These are phyloP conservation scores for Lordiphosa collinella DNA, from an alignment of 1,140 invertebrate species.

Conservation along the genomic window DNA sequence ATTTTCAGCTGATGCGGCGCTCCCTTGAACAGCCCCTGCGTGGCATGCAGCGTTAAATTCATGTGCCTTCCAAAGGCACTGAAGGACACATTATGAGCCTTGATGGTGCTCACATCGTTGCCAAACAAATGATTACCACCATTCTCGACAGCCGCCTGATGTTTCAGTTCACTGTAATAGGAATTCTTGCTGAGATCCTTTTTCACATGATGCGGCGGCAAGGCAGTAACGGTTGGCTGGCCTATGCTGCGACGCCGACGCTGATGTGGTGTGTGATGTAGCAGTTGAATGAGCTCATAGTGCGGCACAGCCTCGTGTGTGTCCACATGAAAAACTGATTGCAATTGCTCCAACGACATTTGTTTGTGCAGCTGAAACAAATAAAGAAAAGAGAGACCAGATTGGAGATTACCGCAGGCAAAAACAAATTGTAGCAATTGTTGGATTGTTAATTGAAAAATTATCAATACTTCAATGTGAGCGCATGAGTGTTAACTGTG, in stretches of 20 bases:
- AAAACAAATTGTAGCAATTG: constrained; percentile 66
- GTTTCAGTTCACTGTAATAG: constrained; percentile 74
- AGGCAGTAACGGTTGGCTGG: constrained; percentile 30
- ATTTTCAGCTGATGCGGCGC: constrained; percentile 85
- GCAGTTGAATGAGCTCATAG: constrained; percentile 82
- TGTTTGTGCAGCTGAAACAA: constrained; percentile 87
- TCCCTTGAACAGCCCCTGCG: constrained; percentile 86
- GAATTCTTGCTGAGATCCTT: constrained; percentile 79
- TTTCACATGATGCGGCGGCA: constrained; percentile 70
- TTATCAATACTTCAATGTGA: constrained; percentile 71
- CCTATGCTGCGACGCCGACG: constrained; percentile 72
- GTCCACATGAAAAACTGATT: constrained; percentile 90
- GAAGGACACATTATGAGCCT: constrained; percentile 85
- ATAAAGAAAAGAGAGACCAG: constrained; percentile 7
- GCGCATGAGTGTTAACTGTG: constrained; percentile 28
- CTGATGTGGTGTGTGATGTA: constrained; percentile 80
- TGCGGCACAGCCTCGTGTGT: constrained; percentile 84
- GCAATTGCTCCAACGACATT: constrained; percentile 90
- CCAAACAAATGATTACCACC: constrained; percentile 33
- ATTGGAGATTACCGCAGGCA: constrained; percentile 36
- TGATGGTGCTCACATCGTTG: constrained; percentile 78
- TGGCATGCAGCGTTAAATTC: constrained; percentile 86
- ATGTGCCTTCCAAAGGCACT: constrained; percentile 88
- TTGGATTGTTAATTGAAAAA: constrained; percentile 61
- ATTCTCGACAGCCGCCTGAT: constrained; percentile 21